Evolutionary conservation across 2,113 vertebrate species (phyloP), one percentile per base, ranked within the genome.

Genomic region (Gobius niger): DNA sequence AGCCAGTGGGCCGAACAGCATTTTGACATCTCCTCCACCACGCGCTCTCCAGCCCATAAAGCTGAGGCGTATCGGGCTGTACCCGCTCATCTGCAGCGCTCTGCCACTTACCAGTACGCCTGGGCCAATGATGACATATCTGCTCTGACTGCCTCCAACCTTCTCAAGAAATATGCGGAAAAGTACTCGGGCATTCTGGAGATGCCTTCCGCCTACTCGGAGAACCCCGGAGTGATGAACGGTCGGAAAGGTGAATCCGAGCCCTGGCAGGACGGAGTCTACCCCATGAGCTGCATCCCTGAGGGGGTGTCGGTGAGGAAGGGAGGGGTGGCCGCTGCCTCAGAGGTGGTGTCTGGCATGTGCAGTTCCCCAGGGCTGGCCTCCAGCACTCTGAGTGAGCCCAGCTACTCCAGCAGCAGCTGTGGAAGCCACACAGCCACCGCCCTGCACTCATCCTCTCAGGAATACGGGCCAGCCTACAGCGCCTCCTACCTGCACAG

Each of bases 121-220:
- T 99, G 98, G 98, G 98, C 98, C 41, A 99, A 99, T 0, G 98
- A 99, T 0, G 98, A 99, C 91, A 99, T 99, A 89, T 99, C 98
- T 0, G 98, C 97, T 69, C 92, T 99, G 71, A 99, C 98, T 0
- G 98, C 98, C 81, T 99, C 98, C 72, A 99, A 99, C 88, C 92
- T 99, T 47, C 93, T 99, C 9, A 99, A 99, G 86, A 97, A 98
- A 87, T 99, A 99, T 54, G 98, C 98, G 1, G 97, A 99, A 85
- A 99, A 98, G 80, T 99, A 99, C 80, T 99, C 97, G 0, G 96
- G 96, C 53, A 97, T 98, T 75, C 90, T 99, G 80, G 98, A 99
- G 91, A 94, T 97, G 89, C 96, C 96, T 2, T 92, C 93, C 68
- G 94, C 94, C 64, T 98, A 98, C 70, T 83, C 95, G 0, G 96